Conservation (phyloP, 2,797 vertebrate genomes). For the Diglossa cyanea region DNA sequence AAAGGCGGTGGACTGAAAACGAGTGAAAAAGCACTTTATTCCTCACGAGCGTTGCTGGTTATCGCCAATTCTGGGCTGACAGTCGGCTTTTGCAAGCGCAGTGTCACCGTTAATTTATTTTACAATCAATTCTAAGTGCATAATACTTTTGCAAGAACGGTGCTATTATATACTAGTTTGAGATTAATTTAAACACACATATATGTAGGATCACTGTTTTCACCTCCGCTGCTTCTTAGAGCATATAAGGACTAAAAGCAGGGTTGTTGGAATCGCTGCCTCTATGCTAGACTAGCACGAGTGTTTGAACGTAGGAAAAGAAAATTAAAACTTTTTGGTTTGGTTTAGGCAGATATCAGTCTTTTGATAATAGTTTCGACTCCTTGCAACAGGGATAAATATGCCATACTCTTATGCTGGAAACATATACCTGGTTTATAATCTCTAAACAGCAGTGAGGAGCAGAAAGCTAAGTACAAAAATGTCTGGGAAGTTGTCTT, state of each 20-base stretch:
- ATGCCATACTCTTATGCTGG: no score
- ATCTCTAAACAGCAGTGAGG: not conserved
- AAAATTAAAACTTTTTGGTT: not conserved
- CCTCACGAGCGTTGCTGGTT: not conserved
- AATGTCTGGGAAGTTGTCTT: not conserved
- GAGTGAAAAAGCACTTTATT: not conserved
- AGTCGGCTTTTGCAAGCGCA: fast-evolving
- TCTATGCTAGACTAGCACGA: fast-evolving
- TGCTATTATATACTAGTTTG: not conserved
- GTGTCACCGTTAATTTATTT: not conserved
- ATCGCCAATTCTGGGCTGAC: fast-evolving
- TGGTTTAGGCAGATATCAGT: not conserved
- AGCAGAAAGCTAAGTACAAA: not conserved
- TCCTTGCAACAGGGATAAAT: not conserved
- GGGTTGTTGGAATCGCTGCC: fast-evolving
- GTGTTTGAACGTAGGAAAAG: fast-evolving
- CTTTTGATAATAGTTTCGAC: not conserved
- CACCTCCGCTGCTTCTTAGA: not conserved
- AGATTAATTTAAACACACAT: not conserved
- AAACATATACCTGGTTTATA: not conserved
- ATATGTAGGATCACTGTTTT: not conserved
- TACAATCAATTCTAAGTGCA: not conserved
- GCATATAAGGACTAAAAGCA: not conserved
- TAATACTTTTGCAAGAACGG: not conserved
- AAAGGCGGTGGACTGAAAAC: not conserved